Evolutionary conservation across 2,888 invertebrate species (phyloP).

Genomic region (Lithophane semibrunnea): DNA sequence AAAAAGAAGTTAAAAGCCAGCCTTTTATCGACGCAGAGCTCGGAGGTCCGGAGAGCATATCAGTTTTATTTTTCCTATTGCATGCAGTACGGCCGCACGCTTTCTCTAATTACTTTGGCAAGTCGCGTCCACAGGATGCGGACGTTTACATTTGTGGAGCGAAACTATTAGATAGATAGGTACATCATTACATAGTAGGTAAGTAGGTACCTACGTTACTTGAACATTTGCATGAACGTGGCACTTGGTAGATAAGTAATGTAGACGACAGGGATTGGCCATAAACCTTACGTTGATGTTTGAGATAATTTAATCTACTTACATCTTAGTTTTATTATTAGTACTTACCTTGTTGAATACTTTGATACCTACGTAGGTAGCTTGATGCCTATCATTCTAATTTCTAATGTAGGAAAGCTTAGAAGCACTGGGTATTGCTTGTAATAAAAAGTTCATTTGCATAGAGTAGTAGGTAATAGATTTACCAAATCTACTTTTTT

Average conservation of each 20-base stretch:
- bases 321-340: constrained; percentile 15
- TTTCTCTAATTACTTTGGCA: constrained; percentile 81
- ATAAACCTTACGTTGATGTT: constrained; percentile 23
- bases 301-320: constrained; percentile 18
- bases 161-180: constrained; percentile 60
- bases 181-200: constrained; percentile 32
- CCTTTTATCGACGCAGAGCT: constrained; percentile 30
- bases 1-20: constrained; percentile 24
- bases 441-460: not conserved
- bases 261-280: constrained; percentile 19
- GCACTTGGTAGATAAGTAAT: constrained; percentile 14
- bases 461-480: too few relatives aligned
- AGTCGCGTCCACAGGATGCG: constrained; percentile 73
- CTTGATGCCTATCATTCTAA: not conserved
- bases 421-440: not conserved
- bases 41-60: constrained; percentile 51
- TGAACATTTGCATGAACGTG: constrained; percentile 50
- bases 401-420: not conserved
- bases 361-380: not conserved
- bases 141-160: constrained; percentile 69
- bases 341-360: not conserved
- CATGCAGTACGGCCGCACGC: constrained; percentile 65
- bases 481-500: not conserved
- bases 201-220: not conserved
- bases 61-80: constrained; percentile 68